Evolutionary conservation across 1,140 invertebrate species (phyloP).

Genomic region (Drosophila novamexicana): DNA sequence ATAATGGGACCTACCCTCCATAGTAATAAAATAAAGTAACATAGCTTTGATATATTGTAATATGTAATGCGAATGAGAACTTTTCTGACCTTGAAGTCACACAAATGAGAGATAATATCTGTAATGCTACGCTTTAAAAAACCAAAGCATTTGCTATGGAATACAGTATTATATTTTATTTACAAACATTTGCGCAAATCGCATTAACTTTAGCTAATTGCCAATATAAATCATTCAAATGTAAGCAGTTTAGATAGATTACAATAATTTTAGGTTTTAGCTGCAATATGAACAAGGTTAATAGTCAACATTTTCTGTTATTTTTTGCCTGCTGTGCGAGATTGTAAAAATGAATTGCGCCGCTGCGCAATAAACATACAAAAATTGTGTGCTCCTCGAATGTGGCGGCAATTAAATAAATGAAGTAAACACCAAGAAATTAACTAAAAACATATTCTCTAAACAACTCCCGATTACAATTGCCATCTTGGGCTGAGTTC

Average conservation of each 20-base stretch:
- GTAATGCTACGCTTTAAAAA: neutral
- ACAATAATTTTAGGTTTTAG: neutral
- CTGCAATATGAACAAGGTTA: slow-evolving; percentile 7
- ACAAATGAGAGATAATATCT: too few relatives aligned
- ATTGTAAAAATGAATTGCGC: slow-evolving; percentile 6
- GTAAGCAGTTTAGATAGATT: slow-evolving; percentile 17
- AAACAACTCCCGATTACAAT: too few relatives aligned
- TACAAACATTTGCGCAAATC: slow-evolving; percentile 12
- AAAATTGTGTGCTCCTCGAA: slow-evolving; percentile 8
- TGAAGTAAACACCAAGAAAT: slow-evolving; percentile 32
- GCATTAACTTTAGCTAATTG: slow-evolving; percentile 17
- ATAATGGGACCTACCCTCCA: too few relatives aligned
- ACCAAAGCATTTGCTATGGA: slow-evolving; percentile 3
- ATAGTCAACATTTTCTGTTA: neutral
- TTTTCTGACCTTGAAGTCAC: too few relatives aligned
- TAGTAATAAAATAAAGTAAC: too few relatives aligned
- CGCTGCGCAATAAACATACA: neutral
- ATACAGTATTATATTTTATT: neutral
- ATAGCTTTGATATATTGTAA: too few relatives aligned
- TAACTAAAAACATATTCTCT: slow-evolving; percentile 2
- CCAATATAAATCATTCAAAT: slow-evolving; percentile 23
- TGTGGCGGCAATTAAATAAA: slow-evolving; percentile 30
- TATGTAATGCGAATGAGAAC: too few relatives aligned
- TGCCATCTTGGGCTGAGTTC: neutral
- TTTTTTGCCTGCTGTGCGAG: slow-evolving; percentile 12